Base-by-base conservation (phyloP, 2,797 vertebrate genomes). In the Pempheris klunzingeri region DNA sequence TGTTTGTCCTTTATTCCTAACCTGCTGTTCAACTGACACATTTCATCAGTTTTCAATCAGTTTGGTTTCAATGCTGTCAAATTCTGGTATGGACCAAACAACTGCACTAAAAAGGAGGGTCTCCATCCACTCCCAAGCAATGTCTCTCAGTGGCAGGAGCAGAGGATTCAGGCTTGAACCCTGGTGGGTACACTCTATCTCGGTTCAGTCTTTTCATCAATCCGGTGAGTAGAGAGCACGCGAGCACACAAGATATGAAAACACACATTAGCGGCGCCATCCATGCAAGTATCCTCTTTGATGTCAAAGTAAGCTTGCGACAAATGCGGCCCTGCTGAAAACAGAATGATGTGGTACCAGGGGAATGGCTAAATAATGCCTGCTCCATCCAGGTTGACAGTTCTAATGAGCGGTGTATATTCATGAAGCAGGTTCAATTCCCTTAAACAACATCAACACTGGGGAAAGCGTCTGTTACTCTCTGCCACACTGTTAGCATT, bases 261-360 rank as follows among this genome's bases (percentile, higher is more conserved):
- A 65, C 44, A 74, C 55, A 60, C 41, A 77, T 43, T 34, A 47
- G 26, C 71, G 36, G 26, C 71, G 36, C 57, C 38, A 72, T 49
- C 53, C 68, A 84, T 59, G 50, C 70, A 47, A 41, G 28, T 64
- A 50, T 76, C 36, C 47, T 74, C 43, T 75, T 43, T 58, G 32
- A 72, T 78, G 39, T 60, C 30, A 0, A 50, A 17, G 22, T 39
- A 58, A 60, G 63, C 46, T 32, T 7, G 46, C 15, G 26, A 47
- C 5, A 39, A 43, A 43, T 52, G 46, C 30, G 32, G 46, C 41
- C 17, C 26, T 26, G 18, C n/a, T 55, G 17, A 34, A 54, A 58
- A 43, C 14, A 17, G 10, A 18, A 32, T 57, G 17, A 24, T 30
- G 17, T 60, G 12, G 30, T 2, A 49, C 11, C 12, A n/a, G 15